These are phyloP conservation scores for Daphoenositta chrysoptera DNA, from an alignment of 2,113 vertebrate genomes.

Conservation along the genomic window DNA sequence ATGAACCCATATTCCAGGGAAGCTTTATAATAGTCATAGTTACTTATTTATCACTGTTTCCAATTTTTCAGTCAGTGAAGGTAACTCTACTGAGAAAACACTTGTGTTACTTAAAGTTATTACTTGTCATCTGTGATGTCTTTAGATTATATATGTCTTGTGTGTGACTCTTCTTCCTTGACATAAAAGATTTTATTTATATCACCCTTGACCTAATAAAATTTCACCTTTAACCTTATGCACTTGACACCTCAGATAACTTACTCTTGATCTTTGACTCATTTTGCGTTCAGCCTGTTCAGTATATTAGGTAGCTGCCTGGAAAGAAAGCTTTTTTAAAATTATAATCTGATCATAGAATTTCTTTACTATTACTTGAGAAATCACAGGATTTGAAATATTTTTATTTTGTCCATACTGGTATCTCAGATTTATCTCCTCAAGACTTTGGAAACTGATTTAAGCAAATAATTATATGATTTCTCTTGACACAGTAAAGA, in stretches of 20 bases:
- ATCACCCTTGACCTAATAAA: slow-evolving; percentile 78
- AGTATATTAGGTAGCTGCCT: slow-evolving; percentile 37
- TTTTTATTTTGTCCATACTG: not conserved
- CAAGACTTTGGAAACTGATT: not conserved
- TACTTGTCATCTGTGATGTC: slow-evolving; percentile 82
- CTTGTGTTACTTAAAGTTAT: slow-evolving; percentile 80
- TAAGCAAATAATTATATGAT: not conserved
- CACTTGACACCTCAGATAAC: slow-evolving; percentile 72
- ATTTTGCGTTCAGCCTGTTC: slow-evolving; percentile 67
- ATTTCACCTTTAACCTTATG: slow-evolving; percentile 77
- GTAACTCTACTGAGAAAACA: slow-evolving; percentile 51
- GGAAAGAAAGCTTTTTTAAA: slow-evolving; percentile 18
- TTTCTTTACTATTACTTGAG: slow-evolving; percentile 17
- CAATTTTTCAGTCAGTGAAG: slow-evolving; percentile 62
- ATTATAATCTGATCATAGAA: not conserved
- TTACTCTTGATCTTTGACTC: slow-evolving; percentile 77
- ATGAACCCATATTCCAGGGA: not conserved
- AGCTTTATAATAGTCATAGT: not conserved
- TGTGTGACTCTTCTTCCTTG: slow-evolving; percentile 69
- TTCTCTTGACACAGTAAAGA: not conserved
- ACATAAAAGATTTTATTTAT: slow-evolving; percentile 78
- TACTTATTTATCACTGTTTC: slow-evolving; percentile 8
- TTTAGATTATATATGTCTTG: slow-evolving; percentile 68
- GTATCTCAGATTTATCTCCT: not conserved
- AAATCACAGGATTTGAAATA: not conserved